These are phyloP conservation scores for Zaprionus lineosus DNA, from an alignment of 2,888 invertebrate genomes.

Conservation along the genomic window DNA sequence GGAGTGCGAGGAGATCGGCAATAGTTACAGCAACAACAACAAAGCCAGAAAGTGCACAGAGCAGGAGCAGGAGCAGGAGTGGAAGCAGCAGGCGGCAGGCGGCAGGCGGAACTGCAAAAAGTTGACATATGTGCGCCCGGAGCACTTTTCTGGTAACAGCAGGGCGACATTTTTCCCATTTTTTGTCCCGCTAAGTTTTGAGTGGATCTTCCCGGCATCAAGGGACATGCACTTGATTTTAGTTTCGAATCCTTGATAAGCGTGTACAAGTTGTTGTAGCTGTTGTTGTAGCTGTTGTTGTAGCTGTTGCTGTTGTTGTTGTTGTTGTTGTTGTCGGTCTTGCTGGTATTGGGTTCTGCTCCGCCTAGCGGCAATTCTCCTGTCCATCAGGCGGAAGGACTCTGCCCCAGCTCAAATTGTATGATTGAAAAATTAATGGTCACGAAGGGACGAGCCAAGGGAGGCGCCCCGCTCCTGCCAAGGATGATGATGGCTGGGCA, in stretches of 20 bases:
- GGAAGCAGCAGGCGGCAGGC: conserved; percentile 30
- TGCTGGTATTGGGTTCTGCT: too few relatives aligned
- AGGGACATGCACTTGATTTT: conserved; percentile 72
- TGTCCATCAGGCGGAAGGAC: too few relatives aligned
- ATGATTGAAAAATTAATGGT: conserved; percentile 80
- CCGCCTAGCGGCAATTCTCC: conserved; percentile 26
- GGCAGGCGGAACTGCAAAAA: conserved; percentile 67
- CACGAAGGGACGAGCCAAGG: conserved; percentile 24
- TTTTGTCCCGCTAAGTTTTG: conserved; percentile 48
- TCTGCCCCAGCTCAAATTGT: conserved; percentile 74
- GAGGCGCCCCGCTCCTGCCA: too few relatives aligned
- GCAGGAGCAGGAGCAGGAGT: conserved; percentile 8
- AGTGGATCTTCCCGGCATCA: conserved; percentile 67
- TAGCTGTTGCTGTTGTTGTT: conserved; percentile 30
- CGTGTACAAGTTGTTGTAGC: conserved; percentile 34
- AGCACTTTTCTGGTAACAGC: conserved; percentile 81
- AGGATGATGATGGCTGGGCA: too few relatives aligned
- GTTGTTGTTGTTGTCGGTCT: conserved; percentile 2
- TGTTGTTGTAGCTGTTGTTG: conserved; percentile 32
- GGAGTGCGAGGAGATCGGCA: conserved; percentile 11
- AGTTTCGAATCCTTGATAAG: conserved; percentile 57
- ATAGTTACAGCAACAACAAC: conserved; percentile 17
- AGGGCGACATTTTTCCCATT: conserved; percentile 76
- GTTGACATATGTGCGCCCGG: conserved; percentile 83
- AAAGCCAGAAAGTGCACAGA: too few relatives aligned